Percentiles rank a stretch among this genome's conserved stretches.
Conservation (phyloP, 1,140 invertebrate genomes). For the Hirudo medicinalis region DNA sequence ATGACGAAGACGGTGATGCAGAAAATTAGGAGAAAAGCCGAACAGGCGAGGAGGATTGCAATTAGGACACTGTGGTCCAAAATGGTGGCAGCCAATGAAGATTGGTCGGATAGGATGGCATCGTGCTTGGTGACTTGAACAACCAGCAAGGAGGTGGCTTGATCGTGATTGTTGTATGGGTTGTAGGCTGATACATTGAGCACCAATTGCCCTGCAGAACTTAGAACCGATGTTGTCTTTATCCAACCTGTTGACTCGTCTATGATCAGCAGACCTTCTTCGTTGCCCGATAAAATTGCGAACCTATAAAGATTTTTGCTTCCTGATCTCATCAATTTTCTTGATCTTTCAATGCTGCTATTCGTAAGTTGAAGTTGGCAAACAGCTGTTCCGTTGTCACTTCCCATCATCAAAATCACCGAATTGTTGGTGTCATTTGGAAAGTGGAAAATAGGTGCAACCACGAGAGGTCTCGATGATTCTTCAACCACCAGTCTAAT, state of each 20-base stretch:
- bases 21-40: not conserved
- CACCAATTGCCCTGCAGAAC: not conserved
- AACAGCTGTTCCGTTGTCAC: not conserved
- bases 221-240: not conserved
- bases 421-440: constrained; percentile 2
- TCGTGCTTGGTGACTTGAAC: not conserved
- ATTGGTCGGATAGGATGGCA: not conserved
- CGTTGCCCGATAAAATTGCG: constrained; percentile 1
- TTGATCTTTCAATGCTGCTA: too few species aligned
- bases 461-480: not conserved
- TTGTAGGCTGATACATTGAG: constrained; percentile 1
- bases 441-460: not conserved
- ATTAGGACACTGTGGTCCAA: not conserved
- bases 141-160: not conserved
- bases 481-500: not conserved
- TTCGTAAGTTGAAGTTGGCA: not conserved
- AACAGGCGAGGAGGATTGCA: constrained; percentile 4
- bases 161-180: not conserved
- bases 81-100: not conserved
- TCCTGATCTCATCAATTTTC: too few species aligned
- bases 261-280: not conserved
- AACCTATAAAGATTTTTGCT: not conserved
- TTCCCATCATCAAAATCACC: not conserved
- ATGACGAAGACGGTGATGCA: not conserved
- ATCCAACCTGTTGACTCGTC: not conserved